Evolutionary conservation across 1,140 invertebrate species (phyloP).

Genomic region (Trissolcus basalis): DNA sequence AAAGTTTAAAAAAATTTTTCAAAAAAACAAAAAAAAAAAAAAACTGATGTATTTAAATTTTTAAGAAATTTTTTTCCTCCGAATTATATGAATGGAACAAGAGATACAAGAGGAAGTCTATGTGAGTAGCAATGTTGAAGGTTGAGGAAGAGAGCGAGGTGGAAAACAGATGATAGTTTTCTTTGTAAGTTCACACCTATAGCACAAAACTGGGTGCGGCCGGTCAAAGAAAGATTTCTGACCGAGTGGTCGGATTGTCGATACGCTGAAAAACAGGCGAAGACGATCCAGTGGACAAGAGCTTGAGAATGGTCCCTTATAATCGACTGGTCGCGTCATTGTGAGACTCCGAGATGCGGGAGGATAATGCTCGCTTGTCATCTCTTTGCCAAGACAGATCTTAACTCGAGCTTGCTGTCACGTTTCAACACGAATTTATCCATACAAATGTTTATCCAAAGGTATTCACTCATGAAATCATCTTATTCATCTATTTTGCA

Average conservation of each 20-base stretch:
- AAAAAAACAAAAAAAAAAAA: not conserved
- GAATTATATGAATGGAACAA: too few relatives aligned
- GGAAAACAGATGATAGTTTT: conserved; percentile 68
- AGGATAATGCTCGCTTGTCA: conserved; percentile 67
- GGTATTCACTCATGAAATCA: conserved; percentile 66
- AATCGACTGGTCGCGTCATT: conserved; percentile 65
- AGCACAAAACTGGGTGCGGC: conserved; percentile 63
- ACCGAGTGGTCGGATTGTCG: conserved; percentile 50
- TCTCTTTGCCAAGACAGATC: conserved; percentile 57
- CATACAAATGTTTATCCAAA: conserved; percentile 60
- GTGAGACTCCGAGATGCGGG: conserved; percentile 50
- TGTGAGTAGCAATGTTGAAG: conserved; percentile 15
- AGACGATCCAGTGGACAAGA: conserved; percentile 53
- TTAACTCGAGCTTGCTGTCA: conserved; percentile 21
- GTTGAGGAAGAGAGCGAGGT: conserved; percentile 38
- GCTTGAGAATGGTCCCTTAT: conserved; percentile 63
- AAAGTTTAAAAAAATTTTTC: not conserved
- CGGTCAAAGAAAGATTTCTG: conserved; percentile 58
- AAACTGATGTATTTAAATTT: not conserved
- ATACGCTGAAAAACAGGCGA: conserved; percentile 48
- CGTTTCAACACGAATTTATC: conserved; percentile 13
- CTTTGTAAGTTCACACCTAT: conserved; percentile 75
- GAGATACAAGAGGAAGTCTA: conserved; percentile 10
- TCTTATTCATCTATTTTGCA: conserved; percentile 52
- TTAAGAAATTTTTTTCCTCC: too few relatives aligned